These are phyloP conservation scores for Endomychus coccineus DNA, from an alignment of 2,888 invertebrate species.

Conservation along the genomic window DNA sequence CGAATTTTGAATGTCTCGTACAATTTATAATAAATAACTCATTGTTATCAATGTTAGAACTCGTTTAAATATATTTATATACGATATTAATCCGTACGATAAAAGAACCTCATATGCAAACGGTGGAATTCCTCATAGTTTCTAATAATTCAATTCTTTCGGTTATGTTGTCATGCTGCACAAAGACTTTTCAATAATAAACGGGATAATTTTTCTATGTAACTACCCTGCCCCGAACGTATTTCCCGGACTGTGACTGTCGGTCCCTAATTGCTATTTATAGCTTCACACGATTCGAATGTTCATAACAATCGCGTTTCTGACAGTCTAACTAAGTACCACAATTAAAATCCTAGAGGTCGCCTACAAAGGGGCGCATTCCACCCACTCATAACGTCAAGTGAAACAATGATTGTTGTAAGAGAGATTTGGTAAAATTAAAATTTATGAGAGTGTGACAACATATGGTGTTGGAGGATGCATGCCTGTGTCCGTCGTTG, in stretches of 20 bases:
- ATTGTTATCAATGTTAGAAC: no score
- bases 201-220: constrained; percentile 10
- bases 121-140: no score
- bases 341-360: constrained; percentile 33
- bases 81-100: no score
- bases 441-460: constrained; percentile 32
- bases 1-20: no score
- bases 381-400: constrained; percentile 20
- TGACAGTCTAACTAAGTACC: constrained; percentile 35
- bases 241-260: constrained; percentile 31
- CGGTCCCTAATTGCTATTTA: constrained; percentile 37
- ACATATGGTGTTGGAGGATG: constrained; percentile 28
- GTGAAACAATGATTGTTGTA: constrained; percentile 18
- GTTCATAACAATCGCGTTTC: constrained; percentile 29
- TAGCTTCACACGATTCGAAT: constrained; percentile 33
- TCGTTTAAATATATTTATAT: no score
- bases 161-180: neutral
- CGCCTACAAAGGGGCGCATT: constrained; percentile 27
- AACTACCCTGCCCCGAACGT: constrained; percentile 23
- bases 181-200: neutral
- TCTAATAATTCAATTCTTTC: no score
- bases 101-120: no score
- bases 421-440: constrained; percentile 30
- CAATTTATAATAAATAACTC: no score
- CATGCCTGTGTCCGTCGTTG: constrained; percentile 10